Base-by-base conservation (phyloP, 92 coral and sea anemone species). In the Montipora capitata region DNA sequence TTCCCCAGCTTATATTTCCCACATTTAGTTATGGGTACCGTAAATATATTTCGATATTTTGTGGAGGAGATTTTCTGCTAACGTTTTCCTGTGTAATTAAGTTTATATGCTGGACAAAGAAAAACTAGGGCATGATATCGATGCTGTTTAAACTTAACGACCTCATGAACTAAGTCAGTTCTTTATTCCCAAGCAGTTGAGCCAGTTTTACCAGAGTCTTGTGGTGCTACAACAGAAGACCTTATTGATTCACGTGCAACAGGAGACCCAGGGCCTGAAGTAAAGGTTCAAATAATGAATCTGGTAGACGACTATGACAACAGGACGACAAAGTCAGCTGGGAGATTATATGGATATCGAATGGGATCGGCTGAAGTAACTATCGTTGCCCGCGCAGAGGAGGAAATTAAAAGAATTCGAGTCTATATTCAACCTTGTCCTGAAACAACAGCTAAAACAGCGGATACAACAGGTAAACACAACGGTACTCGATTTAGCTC, bases 301-400 rank as follows among this genome's bases (percentile, higher is more conserved):
- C 82, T 87, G 41, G 77, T 85, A 81, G 92, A 91, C 41, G 68
- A 75, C 78, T 86, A 86, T 64, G 94, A 91, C 44, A 81, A 87
- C 64, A 82, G 45, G 41, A 80, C 81, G 35, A 87, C 72, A 27
- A 91, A 87, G 70, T 65, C 79, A 39, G 73, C 89, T 13, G 85
- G 79, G 18, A 68, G 68, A 38, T 48, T 48, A 48, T 84, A 73
- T 58, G 89, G 67, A 62, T 44, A 52, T 45, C 74, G 82, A 68
- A 16, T 76, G 38, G 89, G 72, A 56, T 59, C 69, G 13, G 43
- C 89, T 38, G 82, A 75, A 16, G 89, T 85, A 20, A 76, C 89
- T 16, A 85, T 85, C 51, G 76, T 64, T 61, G 76, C 82, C 64
- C 81, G 56, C 66, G 71, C 89, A 16, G 52, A 82, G 42, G 76